Evolutionary conservation across 2,888 invertebrate species (phyloP).

Genomic region (Cosmopolites sordidus): DNA sequence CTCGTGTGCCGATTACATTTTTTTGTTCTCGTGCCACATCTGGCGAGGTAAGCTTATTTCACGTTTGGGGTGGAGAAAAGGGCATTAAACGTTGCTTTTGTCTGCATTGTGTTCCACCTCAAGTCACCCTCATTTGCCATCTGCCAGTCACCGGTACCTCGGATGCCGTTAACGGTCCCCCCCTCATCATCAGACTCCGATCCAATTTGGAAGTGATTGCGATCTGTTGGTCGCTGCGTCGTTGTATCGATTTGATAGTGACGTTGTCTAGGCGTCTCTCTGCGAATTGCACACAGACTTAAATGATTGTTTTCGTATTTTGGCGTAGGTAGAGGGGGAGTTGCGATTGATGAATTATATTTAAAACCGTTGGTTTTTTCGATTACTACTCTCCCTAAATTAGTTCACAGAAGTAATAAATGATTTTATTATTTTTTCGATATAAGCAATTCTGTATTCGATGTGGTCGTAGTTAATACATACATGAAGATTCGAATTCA

Average conservation of each 20-base stretch:
- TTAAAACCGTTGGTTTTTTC: too few relatives aligned
- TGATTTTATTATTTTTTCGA: too few relatives aligned
- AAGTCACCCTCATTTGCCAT: slow-evolving; percentile 50
- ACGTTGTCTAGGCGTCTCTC: slow-evolving; percentile 1
- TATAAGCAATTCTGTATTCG: too few relatives aligned
- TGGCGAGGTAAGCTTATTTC: slow-evolving; percentile 37
- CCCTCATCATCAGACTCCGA: slow-evolving; percentile 39
- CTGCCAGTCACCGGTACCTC: slow-evolving; percentile 47
- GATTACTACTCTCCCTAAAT: too few relatives aligned
- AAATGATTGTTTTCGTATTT: too few relatives aligned
- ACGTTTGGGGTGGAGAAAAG: slow-evolving; percentile 38
- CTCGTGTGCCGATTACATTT: slow-evolving; percentile 5
- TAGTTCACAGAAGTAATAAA: too few relatives aligned
- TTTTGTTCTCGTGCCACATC: slow-evolving; percentile 46
- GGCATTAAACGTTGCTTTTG: slow-evolving; percentile 45
- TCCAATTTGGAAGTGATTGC: slow-evolving; percentile 50
- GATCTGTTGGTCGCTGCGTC: slow-evolving; percentile 38
- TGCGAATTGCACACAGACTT: too few relatives aligned
- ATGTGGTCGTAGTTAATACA: too few relatives aligned
- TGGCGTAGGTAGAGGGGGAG: too few relatives aligned
- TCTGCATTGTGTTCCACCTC: slow-evolving; percentile 49
- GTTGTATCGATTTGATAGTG: neutral
- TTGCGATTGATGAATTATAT: too few relatives aligned
- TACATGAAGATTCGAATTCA: too few relatives aligned
- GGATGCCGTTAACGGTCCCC: slow-evolving; percentile 23